Evolutionary conservation across 2,113 vertebrate genomes (phyloP), one percentile per base, ranked within the genome.

Genomic region (Triplophysa tibetana): DNA sequence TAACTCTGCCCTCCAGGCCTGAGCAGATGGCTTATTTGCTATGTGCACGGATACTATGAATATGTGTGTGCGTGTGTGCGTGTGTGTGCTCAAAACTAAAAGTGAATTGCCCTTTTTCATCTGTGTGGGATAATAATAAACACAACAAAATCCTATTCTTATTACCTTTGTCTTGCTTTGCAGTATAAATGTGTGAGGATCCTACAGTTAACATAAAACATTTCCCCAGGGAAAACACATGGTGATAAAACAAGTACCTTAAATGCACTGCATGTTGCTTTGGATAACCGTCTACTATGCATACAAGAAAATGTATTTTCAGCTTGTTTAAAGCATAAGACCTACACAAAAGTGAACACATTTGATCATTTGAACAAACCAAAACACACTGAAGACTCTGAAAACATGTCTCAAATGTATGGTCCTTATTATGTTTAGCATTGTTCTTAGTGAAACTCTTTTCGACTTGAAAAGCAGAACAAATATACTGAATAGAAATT

Each of bases 1-100:
- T 75, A 75, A 75, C 58, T 63, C 41, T 75, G 58, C 73, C 73
- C 73, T 14, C 56, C 58, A 75, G 72, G 72, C 72, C 58, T 43
- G 2, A 75, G 72, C 58, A 75, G 72, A 75, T 75, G 58, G 73
- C 58, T 75, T 63, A 75, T 75, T 75, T 48, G 23, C 73, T 23
- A 63, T 38, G 58, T 63, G 41, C 72, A 26, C 58, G 45, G 72
- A 75, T 75, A 75, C 58, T 75, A 16, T 26, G 72, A 75, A 62
- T 62, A 61, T n/a, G 41, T 19, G 21, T 23, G 38, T 24, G 29
- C 2, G 29, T 33, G 33, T 1, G 4, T 33, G 41, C 23, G 72
- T 48, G 72, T n/a, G 29, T 48, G 58, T 29, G 9, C 16, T 48
- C 10, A 19, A 41, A 75, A 75, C 14, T 38, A 8, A 74, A 24